Evolutionary conservation across 2,888 invertebrate genomes (phyloP).

Genomic region (Scaptodrosophila latifasciaeformis): DNA sequence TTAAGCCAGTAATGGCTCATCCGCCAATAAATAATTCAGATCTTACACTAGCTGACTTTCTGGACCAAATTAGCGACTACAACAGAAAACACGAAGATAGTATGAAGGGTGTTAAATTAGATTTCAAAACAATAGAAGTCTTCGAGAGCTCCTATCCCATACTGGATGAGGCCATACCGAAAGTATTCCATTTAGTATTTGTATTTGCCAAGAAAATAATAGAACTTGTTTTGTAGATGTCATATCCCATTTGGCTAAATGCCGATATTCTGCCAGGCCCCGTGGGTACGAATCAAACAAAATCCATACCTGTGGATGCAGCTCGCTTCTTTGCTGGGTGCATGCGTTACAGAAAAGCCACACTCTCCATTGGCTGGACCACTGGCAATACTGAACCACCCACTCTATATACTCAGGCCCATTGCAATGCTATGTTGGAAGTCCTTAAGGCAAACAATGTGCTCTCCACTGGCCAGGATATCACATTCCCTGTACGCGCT

Average conservation of each 20-base stretch:
- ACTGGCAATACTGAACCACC: slow-evolving; percentile 79
- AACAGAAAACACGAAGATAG: slow-evolving; percentile 74
- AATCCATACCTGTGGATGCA: slow-evolving; percentile 79
- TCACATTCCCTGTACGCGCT: slow-evolving; percentile 88
- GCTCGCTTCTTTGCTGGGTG: slow-evolving; percentile 79
- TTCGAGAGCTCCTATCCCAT: slow-evolving; percentile 78
- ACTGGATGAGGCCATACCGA: slow-evolving; percentile 70
- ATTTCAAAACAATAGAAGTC: slow-evolving; percentile 88
- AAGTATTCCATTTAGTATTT: slow-evolving; percentile 63
- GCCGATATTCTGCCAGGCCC: slow-evolving; percentile 89
- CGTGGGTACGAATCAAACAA: slow-evolving; percentile 78
- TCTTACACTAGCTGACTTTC: slow-evolving; percentile 84
- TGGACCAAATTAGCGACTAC: slow-evolving; percentile 78
- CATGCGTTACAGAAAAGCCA: slow-evolving; percentile 79
- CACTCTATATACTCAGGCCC: slow-evolving; percentile 78
- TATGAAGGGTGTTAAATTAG: slow-evolving; percentile 88
- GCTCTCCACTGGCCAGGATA: slow-evolving; percentile 77
- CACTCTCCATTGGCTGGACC: slow-evolving; percentile 91
- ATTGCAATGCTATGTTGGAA: slow-evolving; percentile 83
- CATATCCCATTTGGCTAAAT: slow-evolving; percentile 88
- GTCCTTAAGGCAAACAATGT: slow-evolving; percentile 75
- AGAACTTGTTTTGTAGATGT: slow-evolving; percentile 77
- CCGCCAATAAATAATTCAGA: slow-evolving; percentile 85
- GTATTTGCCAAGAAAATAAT: background rate
- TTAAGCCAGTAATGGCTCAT: slow-evolving; percentile 89